A percentile compares a stretch with the other conserved stretches of the same genome.
These are phyloP conservation scores for Anisognathus igniventris DNA, from an alignment of 2,797 vertebrate genomes.

Conservation along the genomic window DNA sequence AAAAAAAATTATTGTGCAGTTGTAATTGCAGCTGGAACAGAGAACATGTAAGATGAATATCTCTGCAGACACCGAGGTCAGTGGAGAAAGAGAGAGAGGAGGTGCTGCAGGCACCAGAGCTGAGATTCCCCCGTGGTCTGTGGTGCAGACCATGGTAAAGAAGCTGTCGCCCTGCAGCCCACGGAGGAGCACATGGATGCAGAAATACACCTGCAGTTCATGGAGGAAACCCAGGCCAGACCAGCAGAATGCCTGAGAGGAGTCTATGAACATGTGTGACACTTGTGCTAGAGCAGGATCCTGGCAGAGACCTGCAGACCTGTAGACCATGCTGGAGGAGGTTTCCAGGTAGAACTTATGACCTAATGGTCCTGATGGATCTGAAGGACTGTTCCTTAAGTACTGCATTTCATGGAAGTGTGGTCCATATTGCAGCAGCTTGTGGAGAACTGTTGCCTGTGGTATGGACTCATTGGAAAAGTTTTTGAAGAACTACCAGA, in stretches of 20 bases:
- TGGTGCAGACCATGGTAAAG: background rate
- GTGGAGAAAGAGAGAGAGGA: background rate
- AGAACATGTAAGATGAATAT: background rate
- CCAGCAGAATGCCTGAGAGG: background rate
- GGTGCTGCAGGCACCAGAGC: accelerated
- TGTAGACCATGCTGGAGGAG: accelerated
- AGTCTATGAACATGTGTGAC: background rate
- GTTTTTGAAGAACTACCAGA: background rate
- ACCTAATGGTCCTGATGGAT: accelerated
- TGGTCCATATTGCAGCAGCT: background rate
- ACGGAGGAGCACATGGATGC: background rate
- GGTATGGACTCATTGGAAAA: background rate
- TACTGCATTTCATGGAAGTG: background rate
- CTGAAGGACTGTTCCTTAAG: background rate
- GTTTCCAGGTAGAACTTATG: background rate
- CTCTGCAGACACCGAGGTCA: background rate
- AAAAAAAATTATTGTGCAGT: too few species aligned
- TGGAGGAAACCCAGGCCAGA: background rate
- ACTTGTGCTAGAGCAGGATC: accelerated
- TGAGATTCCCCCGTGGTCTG: background rate
- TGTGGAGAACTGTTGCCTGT: background rate
- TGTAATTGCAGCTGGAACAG: background rate
- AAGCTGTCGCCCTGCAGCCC: background rate
- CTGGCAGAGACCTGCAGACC: background rate
- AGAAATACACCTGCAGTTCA: background rate